Base-by-base conservation (phyloP, 2,113 vertebrate genomes). In the Chaetodon auriga region DNA sequence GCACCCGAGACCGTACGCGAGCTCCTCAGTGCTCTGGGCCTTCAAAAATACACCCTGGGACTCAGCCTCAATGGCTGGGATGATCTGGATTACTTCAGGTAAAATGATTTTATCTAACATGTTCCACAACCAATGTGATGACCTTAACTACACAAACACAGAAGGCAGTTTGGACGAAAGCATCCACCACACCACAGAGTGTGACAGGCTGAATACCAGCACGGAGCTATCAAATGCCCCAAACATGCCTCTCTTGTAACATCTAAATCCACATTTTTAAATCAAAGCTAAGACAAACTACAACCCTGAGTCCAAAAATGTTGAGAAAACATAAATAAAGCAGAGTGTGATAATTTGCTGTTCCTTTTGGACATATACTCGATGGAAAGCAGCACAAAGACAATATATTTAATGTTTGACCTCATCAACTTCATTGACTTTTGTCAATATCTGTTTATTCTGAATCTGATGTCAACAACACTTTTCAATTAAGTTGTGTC, bases 41-140 rank as follows among this genome's bases (percentile, higher is more conserved):
- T 96, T 60, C 95, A 96, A 80, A 91, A 93, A 60, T 94, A 94
- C 51, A 81, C 88, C 1, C 76, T 94, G 54, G 94, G 90, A 61
- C 95, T 96, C 2, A 95, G 93, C 78, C 94, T 95, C 6, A 95
- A 91, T 63, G 91, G 95, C 90, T 96, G 95, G 96, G 94, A 96
- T 75, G 94, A 95, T 83, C 83, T 95, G 68, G 93, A 96, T 86
- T 92, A 94, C 66, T 95, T 96, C 92, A 96, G 96, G 96, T 96
- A 89, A 88, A 76, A 38, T 16, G 15, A 19, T 64, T 72, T 55
- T 10, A 7, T 19, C 48, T 68, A 11, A 38, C 2, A 43, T 13
- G 1, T 7, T 58, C 15, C 25, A 73, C 4, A 43, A 36, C n/a
- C 43, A 0, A 1, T 21, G 45, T 15, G 21, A 48, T 21, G 38